A percentile compares a stretch with the other conserved stretches of the same genome.
Conservation (phyloP, 2,113 vertebrate genomes). For the Dipodomys stephensi region DNA sequence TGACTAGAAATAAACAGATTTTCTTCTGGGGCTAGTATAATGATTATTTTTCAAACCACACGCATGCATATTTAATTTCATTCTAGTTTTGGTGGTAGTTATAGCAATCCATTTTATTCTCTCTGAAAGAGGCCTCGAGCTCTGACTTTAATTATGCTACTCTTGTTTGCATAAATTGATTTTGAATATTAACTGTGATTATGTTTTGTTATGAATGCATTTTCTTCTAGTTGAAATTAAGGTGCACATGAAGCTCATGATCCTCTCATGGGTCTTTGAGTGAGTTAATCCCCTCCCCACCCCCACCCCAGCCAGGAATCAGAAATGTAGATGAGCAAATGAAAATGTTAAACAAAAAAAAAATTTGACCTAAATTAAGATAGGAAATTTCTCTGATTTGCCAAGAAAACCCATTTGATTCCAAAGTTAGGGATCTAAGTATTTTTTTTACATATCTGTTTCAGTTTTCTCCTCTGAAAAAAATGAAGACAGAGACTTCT, state of each 20-base stretch:
- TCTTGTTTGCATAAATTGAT: conserved; percentile 69
- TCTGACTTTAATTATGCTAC: conserved; percentile 70
- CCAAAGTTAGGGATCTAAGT: neutral
- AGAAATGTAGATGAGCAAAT: conserved; percentile 34
- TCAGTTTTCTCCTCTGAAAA: conserved; percentile 6
- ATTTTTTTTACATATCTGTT: neutral
- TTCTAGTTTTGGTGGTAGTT: conserved; percentile 55
- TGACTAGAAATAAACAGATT: conserved; percentile 50
- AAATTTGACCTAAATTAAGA: neutral
- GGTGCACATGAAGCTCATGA: neutral
- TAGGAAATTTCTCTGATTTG: conserved; percentile 9
- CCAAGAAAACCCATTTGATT: conserved; percentile 7
- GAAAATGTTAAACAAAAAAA: neutral
- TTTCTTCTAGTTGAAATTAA: conserved; percentile 59
- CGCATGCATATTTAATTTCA: conserved; percentile 75
- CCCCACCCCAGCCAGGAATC: neutral
- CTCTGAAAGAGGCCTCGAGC: conserved; percentile 63
- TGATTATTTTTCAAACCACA: conserved; percentile 57
- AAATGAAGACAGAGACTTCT: neutral
- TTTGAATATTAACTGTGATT: conserved; percentile 59
- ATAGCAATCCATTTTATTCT: conserved; percentile 64
- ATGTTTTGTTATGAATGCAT: conserved; percentile 48
- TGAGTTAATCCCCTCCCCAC: neutral
- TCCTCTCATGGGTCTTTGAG: conserved; percentile 32
- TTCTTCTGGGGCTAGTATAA: conserved; percentile 45